Evolutionary conservation across 2,797 vertebrate genomes (phyloP), one percentile per base, ranked within the genome.

Genomic region (Centropyge bicolor): DNA sequence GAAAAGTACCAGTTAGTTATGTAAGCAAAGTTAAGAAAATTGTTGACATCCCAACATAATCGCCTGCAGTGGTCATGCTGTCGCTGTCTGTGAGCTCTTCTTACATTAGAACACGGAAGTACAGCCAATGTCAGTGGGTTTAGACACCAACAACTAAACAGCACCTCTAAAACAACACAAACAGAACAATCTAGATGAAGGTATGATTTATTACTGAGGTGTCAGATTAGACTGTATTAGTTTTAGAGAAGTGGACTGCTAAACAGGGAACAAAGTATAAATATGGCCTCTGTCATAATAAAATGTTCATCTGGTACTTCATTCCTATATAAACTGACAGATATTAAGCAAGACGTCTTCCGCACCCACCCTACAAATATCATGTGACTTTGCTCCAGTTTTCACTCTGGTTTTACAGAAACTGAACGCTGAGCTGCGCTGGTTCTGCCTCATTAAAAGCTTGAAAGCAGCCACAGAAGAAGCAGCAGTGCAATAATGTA

Each of bases 321-420:
- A 16, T 63, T 43, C 19, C 36, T 54, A 22, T 12, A 48, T 19
- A 16, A 66, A 22, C 13, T 17, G 20, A 24, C 48, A 6, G 19
- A 45, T 22, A 20, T 13, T 0, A 31, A 57, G 20, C 5, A 57
- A 5, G 20, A 24, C 10, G 11, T 13, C 13, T 19, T 52, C 38
- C 20, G 43, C 13, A 43, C 6, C 41, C 24, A 13, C 41, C 41
- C 65, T 8, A 12, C 17, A 45, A 36, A 46, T 20, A 16, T 16
- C 20, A 48, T 48, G 17, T 12, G 14, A 10, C 61, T 55, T 55
- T 45, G 24, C 35, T 27, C 48, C 59, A 69, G 54, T 57, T 72
- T 59, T 60, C 19, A 24, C 38, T 61, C 36, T 22, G 10, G 27
- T 55, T 65, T n/a, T 31, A 35, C 51, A 36, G 17, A 70, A 8